Evolutionary conservation across 2,797 vertebrate species (phyloP).

Genomic region (Allobates femoralis): DNA sequence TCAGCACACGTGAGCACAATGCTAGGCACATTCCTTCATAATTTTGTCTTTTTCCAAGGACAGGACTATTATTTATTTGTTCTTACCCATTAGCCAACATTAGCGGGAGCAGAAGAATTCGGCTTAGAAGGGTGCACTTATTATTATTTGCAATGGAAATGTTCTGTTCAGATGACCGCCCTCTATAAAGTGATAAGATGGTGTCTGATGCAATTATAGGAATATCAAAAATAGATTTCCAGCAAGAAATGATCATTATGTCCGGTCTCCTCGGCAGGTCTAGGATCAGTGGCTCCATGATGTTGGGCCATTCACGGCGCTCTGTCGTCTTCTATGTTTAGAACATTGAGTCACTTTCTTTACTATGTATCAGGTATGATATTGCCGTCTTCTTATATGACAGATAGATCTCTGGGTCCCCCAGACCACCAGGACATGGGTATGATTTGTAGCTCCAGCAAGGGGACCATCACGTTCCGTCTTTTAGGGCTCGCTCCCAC

Average conservation of each 20-base stretch:
- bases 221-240: constrained; percentile 8
- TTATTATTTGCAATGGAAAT: constrained; percentile 31
- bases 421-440: too few relatives aligned
- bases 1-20: neutral
- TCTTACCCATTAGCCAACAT: constrained; percentile 16
- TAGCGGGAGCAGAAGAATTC: constrained; percentile 15
- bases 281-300: neutral
- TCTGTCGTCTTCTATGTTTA: constrained; percentile 2
- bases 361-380: neutral
- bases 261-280: neutral
- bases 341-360: neutral
- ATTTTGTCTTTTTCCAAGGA: constrained; percentile 21
- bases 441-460: too few relatives aligned
- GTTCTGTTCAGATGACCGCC: neutral
- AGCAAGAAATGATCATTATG: neutral
- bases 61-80: constrained; percentile 31
- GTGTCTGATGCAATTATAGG: neutral
- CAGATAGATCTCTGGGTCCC: neutral
- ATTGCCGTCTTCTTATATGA: neutral
- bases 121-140: neutral
- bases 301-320: neutral
- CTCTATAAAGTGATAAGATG: neutral
- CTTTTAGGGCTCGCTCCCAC: too few relatives aligned
- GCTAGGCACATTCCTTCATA: constrained; percentile 6
- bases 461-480: too few relatives aligned